Evolutionary conservation across 2,888 invertebrate genomes (phyloP).

Genomic region (Dusona sp.): DNA sequence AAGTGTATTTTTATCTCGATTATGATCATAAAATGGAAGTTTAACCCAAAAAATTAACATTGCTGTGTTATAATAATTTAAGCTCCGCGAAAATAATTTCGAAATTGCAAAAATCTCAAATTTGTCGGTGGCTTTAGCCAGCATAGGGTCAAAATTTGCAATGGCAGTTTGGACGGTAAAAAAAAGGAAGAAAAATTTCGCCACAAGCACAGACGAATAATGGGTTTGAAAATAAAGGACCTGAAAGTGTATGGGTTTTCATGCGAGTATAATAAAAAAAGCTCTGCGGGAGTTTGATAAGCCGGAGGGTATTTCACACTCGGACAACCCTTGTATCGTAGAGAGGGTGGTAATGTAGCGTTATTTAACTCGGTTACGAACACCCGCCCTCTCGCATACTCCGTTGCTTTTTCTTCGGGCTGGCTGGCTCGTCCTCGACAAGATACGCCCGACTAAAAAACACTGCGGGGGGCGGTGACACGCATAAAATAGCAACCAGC

Average conservation of each 20-base stretch:
- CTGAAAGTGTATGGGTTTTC: slow-evolving; percentile 47
- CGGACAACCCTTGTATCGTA: slow-evolving; percentile 80
- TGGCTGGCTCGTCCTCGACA: slow-evolving; percentile 50
- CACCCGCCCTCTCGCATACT: slow-evolving; percentile 66
- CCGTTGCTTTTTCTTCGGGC: slow-evolving; percentile 35
- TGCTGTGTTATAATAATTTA: not conserved
- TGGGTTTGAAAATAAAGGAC: slow-evolving; percentile 26
- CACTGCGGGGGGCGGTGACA: slow-evolving; percentile 82
- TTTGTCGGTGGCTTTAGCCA: not conserved
- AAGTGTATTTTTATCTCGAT: not conserved
- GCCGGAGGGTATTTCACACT: slow-evolving; percentile 84
- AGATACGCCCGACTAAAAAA: slow-evolving; percentile 71
- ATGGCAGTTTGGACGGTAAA: not conserved
- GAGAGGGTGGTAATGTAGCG: slow-evolving; percentile 83
- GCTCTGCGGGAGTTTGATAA: slow-evolving; percentile 83
- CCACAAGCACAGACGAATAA: slow-evolving; percentile 11
- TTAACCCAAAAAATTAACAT: not conserved
- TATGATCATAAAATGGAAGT: not conserved
- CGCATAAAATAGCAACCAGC: slow-evolving; percentile 80
- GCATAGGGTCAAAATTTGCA: slow-evolving; percentile 5
- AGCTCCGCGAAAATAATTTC: not conserved
- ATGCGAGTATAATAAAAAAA: slow-evolving; percentile 79
- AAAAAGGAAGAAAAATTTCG: not conserved
- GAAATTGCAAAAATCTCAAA: not conserved
- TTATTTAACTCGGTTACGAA: slow-evolving; percentile 84